Conservation (phyloP, 2,797 vertebrate species). For the Arnoldichthys spilopterus region DNA sequence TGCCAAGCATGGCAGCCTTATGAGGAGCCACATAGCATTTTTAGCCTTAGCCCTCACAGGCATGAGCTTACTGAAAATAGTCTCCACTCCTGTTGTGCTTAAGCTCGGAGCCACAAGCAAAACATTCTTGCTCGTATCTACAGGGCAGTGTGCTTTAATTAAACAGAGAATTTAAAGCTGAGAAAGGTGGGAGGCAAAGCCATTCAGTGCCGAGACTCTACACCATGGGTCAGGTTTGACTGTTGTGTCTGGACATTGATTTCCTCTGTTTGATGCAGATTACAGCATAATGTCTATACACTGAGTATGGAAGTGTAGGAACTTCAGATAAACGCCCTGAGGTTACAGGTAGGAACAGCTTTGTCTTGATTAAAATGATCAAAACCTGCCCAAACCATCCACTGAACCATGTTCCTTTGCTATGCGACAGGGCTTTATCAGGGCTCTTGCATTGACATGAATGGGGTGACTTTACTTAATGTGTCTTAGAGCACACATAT, state of each 20-base stretch:
- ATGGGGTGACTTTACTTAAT: no score
- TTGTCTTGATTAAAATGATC: neutral
- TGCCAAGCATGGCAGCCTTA: neutral
- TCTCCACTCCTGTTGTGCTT: slow-evolving; percentile 29
- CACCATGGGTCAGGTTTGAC: neutral
- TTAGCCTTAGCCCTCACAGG: neutral
- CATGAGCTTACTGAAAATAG: slow-evolving; percentile 24
- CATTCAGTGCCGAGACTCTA: neutral
- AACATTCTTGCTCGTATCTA: slow-evolving; percentile 34
- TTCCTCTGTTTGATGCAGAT: neutral
- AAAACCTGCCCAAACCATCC: neutral
- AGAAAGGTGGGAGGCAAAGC: slow-evolving; percentile 19
- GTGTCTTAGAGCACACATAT: no score
- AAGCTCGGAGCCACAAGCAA: slow-evolving; percentile 9
- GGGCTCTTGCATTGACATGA: no score
- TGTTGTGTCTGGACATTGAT: neutral
- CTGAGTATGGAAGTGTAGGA: neutral
- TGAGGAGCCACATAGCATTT: neutral
- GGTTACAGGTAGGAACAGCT: neutral
- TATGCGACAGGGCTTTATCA: no score
- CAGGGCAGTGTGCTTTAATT: slow-evolving; percentile 19
- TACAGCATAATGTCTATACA: neutral
- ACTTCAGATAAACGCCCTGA: neutral
- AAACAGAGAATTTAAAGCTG: slow-evolving; percentile 32
- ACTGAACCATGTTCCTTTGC: no score